Conservation (phyloP, 1,140 invertebrate species). For the Daktulosphaira vitifoliae region DNA sequence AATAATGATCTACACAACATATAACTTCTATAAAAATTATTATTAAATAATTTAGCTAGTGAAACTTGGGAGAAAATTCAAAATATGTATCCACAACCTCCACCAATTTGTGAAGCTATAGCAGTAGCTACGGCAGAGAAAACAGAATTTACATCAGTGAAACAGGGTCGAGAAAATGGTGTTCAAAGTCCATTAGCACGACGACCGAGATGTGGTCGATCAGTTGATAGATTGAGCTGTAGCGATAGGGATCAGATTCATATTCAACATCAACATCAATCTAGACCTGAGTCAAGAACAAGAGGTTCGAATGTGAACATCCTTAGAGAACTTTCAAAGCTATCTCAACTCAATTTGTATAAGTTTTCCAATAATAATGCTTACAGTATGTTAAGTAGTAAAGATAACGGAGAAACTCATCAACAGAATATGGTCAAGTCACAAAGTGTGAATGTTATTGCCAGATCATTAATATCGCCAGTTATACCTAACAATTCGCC, state of each 20-base stretch:
- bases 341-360: constrained; percentile 63
- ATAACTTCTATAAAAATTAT: too few relatives aligned
- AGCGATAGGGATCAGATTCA: neutral
- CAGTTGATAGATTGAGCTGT: constrained; percentile 34
- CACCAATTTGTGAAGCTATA: constrained; percentile 57
- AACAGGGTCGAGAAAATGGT: neutral
- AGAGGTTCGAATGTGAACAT: constrained; percentile 46
- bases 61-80: constrained; percentile 67
- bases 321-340: constrained; percentile 61
- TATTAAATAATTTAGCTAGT: constrained; percentile 42
- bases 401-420: constrained; percentile 42
- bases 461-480: constrained; percentile 37
- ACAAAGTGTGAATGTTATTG: constrained; percentile 53
- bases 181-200: neutral
- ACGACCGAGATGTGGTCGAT: constrained; percentile 18
- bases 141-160: neutral
- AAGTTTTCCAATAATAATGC: constrained; percentile 53
- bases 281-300: constrained; percentile 14
- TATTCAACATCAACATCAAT: constrained; percentile 16
- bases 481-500: constrained; percentile 59
- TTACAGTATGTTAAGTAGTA: constrained; percentile 55
- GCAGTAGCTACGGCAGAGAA: constrained; percentile 44
- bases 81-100: constrained; percentile 59
- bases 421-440: constrained; percentile 50
- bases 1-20: too few relatives aligned